Base-by-base conservation (phyloP, 1,140 invertebrate genomes). In the Drosophila tsacasi region DNA sequence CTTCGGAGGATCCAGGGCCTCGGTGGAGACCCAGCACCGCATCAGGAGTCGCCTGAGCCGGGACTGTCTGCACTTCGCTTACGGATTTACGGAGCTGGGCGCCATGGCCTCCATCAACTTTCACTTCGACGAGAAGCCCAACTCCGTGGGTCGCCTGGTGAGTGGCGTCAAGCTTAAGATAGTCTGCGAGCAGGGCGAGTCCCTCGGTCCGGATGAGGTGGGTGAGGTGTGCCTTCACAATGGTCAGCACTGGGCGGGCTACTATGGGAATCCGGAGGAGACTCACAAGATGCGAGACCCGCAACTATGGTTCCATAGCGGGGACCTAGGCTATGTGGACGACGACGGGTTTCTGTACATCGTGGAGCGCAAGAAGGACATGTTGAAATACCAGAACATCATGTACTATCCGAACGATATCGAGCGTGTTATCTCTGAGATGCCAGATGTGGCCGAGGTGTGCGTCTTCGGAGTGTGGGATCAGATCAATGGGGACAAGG, bases 341-440 rank as follows among this genome's bases (percentile, higher is more conserved):
- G 89, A 94, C 17, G 89, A 95, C 27, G 94, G 93, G 1, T 90
- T 91, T 37, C 69, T 94, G 9, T 94, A 91, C 52, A 94, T 96
- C 63, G 93, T 95, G 4, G 95, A 96, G 67, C 84, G 96, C 15
- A 91, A 95, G 7, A 96, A 96, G 84, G 95, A 96, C 79, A 92
- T 94, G 54, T 93, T 95, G 9, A 93, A 93, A 61, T 93, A 83
- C 35, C 66, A 76, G 27, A 91, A 83, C 35, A 83, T 83, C 13
- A 93, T 93, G 58, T 93, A 93, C 49, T 87, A 82, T 42, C 91
- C 91, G 3, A 68, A 82, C 10, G 91, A 92, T 15, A 69, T 92
- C 35, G 91, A 92, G 59, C 49, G 64, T 0, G 57, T 91, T 4
- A 82, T 92, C 27, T 59, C 71, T 0, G 39, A 76, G 62, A 89